phyloP scores from a whole-genome alignment of 1,140 invertebrate genomes.

The Euglossa dilemma region DNA sequence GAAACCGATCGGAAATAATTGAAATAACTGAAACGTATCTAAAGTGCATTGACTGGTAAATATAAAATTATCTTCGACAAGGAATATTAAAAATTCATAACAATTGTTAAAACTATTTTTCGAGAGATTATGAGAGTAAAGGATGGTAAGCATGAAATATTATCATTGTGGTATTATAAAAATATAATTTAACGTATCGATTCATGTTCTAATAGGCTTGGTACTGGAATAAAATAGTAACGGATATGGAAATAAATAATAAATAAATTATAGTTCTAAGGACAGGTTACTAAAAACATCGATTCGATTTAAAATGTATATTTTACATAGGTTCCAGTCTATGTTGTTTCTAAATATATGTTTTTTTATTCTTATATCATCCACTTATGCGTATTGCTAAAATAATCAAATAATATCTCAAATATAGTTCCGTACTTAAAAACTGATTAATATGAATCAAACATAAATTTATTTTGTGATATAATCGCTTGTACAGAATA shows the following conservation, averaged over 20 bases:
- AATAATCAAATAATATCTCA: slow-evolving; percentile 21
- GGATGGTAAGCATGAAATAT: no score
- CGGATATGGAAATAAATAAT: neutral
- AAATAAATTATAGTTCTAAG: neutral
- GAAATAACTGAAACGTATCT: no score
- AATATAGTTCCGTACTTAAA: slow-evolving; percentile 33
- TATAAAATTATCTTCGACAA: no score
- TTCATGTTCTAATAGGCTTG: neutral
- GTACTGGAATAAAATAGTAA: neutral
- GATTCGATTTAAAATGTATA: slow-evolving; percentile 42
- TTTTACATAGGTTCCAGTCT: slow-evolving; percentile 51
- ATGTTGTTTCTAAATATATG: slow-evolving; percentile 37
- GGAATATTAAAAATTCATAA: no score
- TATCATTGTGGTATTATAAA: no score
- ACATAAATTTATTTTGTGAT: slow-evolving; percentile 74
- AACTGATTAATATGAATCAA: slow-evolving; percentile 67
- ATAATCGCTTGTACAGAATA: slow-evolving; percentile 76
- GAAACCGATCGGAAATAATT: no score
- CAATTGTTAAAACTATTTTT: no score
- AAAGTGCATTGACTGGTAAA: no score
- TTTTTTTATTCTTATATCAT: slow-evolving; percentile 31
- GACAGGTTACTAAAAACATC: neutral
- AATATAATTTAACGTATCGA: neutral
- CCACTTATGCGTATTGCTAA: slow-evolving; percentile 26
- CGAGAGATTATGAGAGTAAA: no score